Percentiles rank a stretch among this genome's conserved stretches.
These are phyloP conservation scores for Aphelenchoides fujianensis DNA, from an alignment of 1,140 invertebrate species.

Conservation along the genomic window DNA sequence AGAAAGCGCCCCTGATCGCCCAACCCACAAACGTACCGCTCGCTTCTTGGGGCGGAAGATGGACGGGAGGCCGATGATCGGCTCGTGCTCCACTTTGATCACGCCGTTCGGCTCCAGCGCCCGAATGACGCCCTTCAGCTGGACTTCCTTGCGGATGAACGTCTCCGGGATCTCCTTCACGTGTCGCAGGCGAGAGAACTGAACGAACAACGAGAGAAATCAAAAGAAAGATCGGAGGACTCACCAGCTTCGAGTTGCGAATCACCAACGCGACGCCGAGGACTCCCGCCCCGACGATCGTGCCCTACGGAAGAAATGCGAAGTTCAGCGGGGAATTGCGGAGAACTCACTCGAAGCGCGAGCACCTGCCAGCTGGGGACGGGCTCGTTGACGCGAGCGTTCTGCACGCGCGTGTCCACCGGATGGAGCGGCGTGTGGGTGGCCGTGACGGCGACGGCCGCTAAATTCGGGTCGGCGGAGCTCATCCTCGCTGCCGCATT, in stretches of 20 bases:
- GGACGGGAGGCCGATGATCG: conserved; percentile 45
- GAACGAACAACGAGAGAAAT: neutral
- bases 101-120: conserved; percentile 47
- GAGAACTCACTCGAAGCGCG: conserved; percentile 15
- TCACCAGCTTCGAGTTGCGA: conserved; percentile 51
- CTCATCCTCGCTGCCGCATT: too few relatives aligned
- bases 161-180: conserved; percentile 56
- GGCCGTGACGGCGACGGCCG: too few relatives aligned
- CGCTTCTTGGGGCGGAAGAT: conserved; percentile 27
- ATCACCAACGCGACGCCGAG: conserved; percentile 44
- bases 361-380: conserved; percentile 2
- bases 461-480: too few relatives aligned
- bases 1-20: neutral
- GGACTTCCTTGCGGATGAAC: conserved; percentile 56
- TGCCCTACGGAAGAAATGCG: conserved; percentile 32
- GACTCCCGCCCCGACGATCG: conserved; percentile 52
- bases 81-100: conserved; percentile 53
- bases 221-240: conserved; percentile 3
- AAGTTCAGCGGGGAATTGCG: neutral
- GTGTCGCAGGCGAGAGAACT: conserved; percentile 57
- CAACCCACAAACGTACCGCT: conserved; percentile 27
- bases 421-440: too few relatives aligned
- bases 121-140: conserved; percentile 51
- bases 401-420: too few relatives aligned
- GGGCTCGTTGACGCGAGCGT: conserved; percentile 12